A percentile compares a stretch with the other conserved stretches of the same genome.
phyloP scores from a whole-genome alignment of 2,113 vertebrate genomes.

The Marcusenius ussheri region DNA sequence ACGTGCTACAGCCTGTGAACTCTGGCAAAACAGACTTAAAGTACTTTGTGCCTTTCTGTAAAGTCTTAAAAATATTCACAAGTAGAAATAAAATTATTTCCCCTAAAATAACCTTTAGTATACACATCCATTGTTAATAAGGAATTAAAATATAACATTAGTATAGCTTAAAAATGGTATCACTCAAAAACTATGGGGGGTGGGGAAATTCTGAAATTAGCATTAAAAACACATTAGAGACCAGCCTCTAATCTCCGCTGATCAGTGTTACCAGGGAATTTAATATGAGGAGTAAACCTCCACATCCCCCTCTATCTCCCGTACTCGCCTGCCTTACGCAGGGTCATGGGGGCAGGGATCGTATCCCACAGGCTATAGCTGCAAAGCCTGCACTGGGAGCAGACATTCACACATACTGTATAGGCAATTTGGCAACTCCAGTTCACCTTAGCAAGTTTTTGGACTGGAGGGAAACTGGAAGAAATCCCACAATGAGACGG shows the following conservation, averaged over 20 bases:
- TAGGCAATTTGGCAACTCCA: background rate
- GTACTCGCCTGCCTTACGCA: background rate
- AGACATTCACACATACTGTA: background rate
- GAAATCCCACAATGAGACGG: background rate
- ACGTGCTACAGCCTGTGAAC: background rate
- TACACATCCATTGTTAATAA: background rate
- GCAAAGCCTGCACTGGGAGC: background rate
- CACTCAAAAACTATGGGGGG: background rate
- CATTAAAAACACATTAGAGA: background rate
- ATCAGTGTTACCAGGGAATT: background rate
- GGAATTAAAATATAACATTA: background rate
- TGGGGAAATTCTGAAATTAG: background rate
- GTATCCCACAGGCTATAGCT: background rate
- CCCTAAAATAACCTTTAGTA: background rate
- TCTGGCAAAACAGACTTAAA: background rate
- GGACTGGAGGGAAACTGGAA: background rate
- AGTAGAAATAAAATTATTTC: background rate
- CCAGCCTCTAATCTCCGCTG: background rate
- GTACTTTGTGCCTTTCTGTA: background rate
- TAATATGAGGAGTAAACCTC: background rate
- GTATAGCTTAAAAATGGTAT: background rate
- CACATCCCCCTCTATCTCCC: too few relatives aligned
- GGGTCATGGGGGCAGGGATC: background rate
- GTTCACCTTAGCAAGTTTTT: background rate
- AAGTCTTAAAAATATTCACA: background rate